Base-by-base conservation (phyloP, 1,140 invertebrate species). In the Araneus ventricosus region DNA sequence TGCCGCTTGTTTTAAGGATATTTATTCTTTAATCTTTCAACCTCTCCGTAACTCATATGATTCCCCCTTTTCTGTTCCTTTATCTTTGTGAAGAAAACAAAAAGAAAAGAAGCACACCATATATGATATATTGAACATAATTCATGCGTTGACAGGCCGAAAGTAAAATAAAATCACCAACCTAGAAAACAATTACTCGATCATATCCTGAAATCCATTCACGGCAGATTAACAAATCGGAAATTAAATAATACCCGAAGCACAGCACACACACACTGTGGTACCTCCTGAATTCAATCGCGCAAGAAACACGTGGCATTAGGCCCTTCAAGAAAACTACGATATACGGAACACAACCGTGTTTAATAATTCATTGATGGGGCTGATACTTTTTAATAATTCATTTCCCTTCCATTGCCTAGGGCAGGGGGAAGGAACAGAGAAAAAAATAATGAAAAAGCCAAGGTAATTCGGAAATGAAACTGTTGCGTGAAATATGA, bases 401-500 rank as follows among this genome's bases (percentile, higher is more conserved):
- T 89, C 88, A 89, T 89, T 89, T 63, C 88, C 61, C 17, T 24
- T 57, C n/a, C 22, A 75, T 45, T 45, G n/a, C 67, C 63, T 52
- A n/a, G 20, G 88, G 63, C n/a, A 4, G 63, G 30, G 17, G 20
- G 67, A 85, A 7, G 45, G 6, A 34, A 24, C 6, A 34, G 8
- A 14, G 45, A 52, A 86, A 61, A 59, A 37, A 63, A 57, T 39
- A 27, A 88, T 67, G 2, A 52, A 14, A 52, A 52, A 52, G 17
- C 45, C 45, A 59, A 14, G 30, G 61, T 39, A 39, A 34, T 57
- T 88, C 30, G 34, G 34, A 88, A 88, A 88, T 67, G 63, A 88
- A 88, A 88, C 87, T 88, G 87, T 88, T 88, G 45, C 88, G 88
- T 89, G 88, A 89, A 89, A 89, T 89, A 89, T 89, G 88, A 89